Base-by-base conservation (phyloP, 2,888 invertebrate genomes). In the Parnassius mnemosyne region DNA sequence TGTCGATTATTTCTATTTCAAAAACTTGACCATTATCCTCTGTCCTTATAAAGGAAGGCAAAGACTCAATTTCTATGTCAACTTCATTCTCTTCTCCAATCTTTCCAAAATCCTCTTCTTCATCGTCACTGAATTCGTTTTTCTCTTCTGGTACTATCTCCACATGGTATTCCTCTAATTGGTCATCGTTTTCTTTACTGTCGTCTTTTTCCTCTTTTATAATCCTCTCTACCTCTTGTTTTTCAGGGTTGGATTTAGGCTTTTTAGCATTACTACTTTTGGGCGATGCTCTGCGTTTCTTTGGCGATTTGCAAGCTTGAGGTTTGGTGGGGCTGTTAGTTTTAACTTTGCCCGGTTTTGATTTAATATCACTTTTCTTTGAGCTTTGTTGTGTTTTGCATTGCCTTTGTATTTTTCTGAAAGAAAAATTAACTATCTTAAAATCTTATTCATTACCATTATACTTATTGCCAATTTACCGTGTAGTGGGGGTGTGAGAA, bases 1-100 rank as follows among this genome's bases (percentile, higher is more conserved):
- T 44, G 52, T 79, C 75, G 3, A 78, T 73, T 5, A 80, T 71
- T 69, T 82, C 77, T 9, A 80, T 79, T 54, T 80, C 75, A 10
- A 63, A 66, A 0, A 66, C 1, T 3, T 68, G 57, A 0, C 71
- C 73, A 1, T 65, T 56, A 0, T 65, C 60, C 11, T 72, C 72
- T 0, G 70, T 66, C 43, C 65, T 72, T 11, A 75, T 67, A 1
- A 73, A 42, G 0, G 68, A 47, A 1, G 79, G 77, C 7, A 76
- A 25, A 0, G 69, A 66, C 7, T 70, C 71, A 2, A 77, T 70
- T 53, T 71, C 51, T 7, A 74, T 64, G 5, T 74, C 43, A 3
- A 66, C 61, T 53, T 61, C 58, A 9, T 64, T 64, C 1, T 42
- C n/a, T 25, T 1, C n/a, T n/a, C 3, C 58, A 53, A 10, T 47